Percentiles rank a stretch among this genome's conserved stretches.
phyloP scores from a whole-genome alignment of 1,140 invertebrate species.

The Dendroctonus valens region DNA sequence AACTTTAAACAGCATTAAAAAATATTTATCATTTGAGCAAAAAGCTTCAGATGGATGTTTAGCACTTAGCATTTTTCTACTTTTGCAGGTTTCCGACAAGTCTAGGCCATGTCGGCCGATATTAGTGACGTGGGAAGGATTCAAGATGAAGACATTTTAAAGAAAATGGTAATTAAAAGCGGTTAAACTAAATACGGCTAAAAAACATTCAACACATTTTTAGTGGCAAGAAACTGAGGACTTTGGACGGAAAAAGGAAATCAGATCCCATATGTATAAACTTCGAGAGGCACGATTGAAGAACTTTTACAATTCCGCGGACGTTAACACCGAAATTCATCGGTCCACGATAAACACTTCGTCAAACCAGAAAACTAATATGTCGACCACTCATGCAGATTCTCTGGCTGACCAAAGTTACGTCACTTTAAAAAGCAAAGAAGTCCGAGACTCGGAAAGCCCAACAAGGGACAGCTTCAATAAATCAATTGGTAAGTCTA shows the following conservation, averaged over 20 bases:
- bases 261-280: constrained; percentile 78
- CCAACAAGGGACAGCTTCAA: constrained; percentile 63
- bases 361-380: constrained; percentile 46
- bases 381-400: constrained; percentile 56
- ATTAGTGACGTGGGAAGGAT: constrained; percentile 62
- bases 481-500: constrained; percentile 45
- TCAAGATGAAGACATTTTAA: constrained; percentile 68
- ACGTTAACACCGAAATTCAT: constrained; percentile 50
- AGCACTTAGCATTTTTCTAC: too few species aligned
- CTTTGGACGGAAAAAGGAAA: constrained; percentile 80
- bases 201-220: constrained; percentile 5
- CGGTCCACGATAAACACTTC: constrained; percentile 12
- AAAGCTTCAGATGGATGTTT: too few species aligned
- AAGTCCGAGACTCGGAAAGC: constrained; percentile 72
- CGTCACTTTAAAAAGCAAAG: constrained; percentile 72
- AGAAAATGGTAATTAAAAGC: constrained; percentile 59
- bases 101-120: constrained; percentile 44
- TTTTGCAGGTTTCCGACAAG: constrained; percentile 2
- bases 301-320: constrained; percentile 63
- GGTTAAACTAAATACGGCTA: not conserved
- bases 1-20: too few species aligned
- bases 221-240: constrained; percentile 86
- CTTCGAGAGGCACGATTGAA: constrained; percentile 73
- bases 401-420: constrained; percentile 71
- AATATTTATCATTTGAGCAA: too few species aligned